phyloP scores from a whole-genome alignment of 2,888 invertebrate species.

The Chloroclysta siterata region DNA sequence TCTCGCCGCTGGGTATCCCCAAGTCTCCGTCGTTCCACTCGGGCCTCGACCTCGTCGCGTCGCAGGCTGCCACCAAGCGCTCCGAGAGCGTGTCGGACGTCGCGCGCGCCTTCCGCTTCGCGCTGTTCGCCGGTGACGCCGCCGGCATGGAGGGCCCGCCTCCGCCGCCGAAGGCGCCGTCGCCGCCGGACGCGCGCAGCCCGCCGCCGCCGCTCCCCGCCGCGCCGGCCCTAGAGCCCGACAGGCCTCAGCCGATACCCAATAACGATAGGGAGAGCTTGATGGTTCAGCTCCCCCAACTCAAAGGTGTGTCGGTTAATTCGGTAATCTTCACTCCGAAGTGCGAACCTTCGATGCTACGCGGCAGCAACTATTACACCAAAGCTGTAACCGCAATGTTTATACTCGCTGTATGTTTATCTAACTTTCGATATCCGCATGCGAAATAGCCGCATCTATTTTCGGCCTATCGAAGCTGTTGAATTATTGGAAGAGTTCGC shows the following conservation, averaged over 20 bases:
- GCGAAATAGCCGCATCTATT: slow-evolving; percentile 56
- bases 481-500: slow-evolving; percentile 35
- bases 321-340: slow-evolving; percentile 14
- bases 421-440: slow-evolving; percentile 49
- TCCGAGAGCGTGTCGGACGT: slow-evolving; percentile 79
- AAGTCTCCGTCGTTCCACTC: slow-evolving; percentile 96
- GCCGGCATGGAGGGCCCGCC: slow-evolving; percentile 73
- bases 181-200: slow-evolving; percentile 76
- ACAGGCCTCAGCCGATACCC: slow-evolving; percentile 60
- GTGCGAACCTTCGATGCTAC: slow-evolving; percentile 8
- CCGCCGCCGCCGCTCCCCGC: slow-evolving; percentile 66
- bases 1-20: slow-evolving; percentile 90
- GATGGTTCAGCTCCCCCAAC: slow-evolving; percentile 80
- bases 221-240: slow-evolving; percentile 60
- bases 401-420: slow-evolving; percentile 55
- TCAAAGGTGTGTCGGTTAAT: slow-evolving; percentile 77
- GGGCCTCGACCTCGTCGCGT: slow-evolving; percentile 92
- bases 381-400: slow-evolving; percentile 47
- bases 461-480: slow-evolving; percentile 45
- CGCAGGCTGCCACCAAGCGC: slow-evolving; percentile 79
- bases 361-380: slow-evolving; percentile 10
- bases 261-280: slow-evolving; percentile 73
- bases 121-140: slow-evolving; percentile 67
- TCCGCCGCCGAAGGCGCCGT: slow-evolving; percentile 71
- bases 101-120: slow-evolving; percentile 80